These are phyloP conservation scores for Vicugna pacos DNA, from an alignment of 2,113 vertebrate genomes.

Conservation along the genomic window DNA sequence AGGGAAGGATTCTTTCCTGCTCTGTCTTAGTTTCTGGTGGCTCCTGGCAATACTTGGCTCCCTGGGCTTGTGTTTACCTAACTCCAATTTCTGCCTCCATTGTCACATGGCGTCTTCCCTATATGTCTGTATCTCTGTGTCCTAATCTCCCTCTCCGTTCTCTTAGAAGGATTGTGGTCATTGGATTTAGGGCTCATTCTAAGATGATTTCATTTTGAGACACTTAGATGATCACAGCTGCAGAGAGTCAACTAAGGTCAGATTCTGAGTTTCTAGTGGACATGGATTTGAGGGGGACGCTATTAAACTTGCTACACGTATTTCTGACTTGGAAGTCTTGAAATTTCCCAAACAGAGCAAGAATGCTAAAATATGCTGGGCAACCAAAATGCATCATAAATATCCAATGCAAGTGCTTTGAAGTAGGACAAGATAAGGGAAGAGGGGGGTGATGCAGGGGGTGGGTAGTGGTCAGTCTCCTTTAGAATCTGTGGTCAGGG, in stretches of 20 bases:
- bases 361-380: background rate
- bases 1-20: background rate
- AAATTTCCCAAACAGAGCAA: slow-evolving; percentile 7
- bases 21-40: background rate
- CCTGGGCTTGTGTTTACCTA: background rate
- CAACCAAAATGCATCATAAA: background rate
- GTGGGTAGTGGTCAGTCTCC: background rate
- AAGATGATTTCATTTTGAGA: background rate
- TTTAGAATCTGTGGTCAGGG: background rate
- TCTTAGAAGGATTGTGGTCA: background rate
- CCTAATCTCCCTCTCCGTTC: background rate
- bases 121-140: background rate
- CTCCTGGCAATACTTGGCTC: background rate
- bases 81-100: background rate
- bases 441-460: background rate
- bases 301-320: background rate
- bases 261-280: background rate
- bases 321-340: background rate
- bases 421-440: background rate
- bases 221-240: background rate
- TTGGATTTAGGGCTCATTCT: background rate
- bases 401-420: no score
- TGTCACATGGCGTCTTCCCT: background rate
- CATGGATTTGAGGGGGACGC: background rate
- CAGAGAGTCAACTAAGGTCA: background rate